A percentile compares a stretch with the other conserved stretches of the same genome.
Conservation (phyloP, 1,140 invertebrate genomes). For the Reticulitermes speratus region DNA sequence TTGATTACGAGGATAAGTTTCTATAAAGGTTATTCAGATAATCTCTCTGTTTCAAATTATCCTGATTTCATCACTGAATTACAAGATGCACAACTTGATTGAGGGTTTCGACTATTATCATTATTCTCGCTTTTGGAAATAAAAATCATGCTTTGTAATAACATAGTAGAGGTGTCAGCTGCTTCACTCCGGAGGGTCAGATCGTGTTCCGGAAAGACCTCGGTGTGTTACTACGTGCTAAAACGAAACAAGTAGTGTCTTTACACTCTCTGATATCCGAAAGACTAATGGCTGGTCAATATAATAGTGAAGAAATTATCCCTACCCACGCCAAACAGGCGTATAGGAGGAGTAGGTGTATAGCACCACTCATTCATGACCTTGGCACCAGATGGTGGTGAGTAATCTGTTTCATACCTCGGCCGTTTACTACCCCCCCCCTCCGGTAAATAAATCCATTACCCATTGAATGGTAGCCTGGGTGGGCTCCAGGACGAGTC, state of each 20-base stretch:
- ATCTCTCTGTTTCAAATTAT: not conserved
- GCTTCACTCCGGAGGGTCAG: not conserved
- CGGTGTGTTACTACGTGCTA: not conserved
- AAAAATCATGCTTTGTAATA: slow-evolving; percentile 4
- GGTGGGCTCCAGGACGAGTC: too few relatives aligned
- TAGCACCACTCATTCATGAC: too few relatives aligned
- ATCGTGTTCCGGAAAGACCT: not conserved
- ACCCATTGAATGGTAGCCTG: too few relatives aligned
- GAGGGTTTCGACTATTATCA: not conserved
- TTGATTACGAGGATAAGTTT: not conserved
- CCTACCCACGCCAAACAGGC: too few relatives aligned
- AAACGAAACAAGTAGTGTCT: not conserved
- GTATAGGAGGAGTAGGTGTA: too few relatives aligned
- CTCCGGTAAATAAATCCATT: too few relatives aligned
- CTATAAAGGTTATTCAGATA: not conserved
- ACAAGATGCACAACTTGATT: not conserved
- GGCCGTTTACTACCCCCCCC: too few relatives aligned
- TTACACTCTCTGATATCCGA: too few relatives aligned
- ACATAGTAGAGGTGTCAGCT: slow-evolving; percentile 14
- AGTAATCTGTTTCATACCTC: too few relatives aligned
- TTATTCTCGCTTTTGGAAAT: not conserved
- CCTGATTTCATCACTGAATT: slow-evolving; percentile 6
- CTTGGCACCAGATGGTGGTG: too few relatives aligned
- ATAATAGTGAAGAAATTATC: too few relatives aligned
- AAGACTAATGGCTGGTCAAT: too few relatives aligned